These are phyloP conservation scores for Hystrix brachyura DNA, from an alignment of 2,113 vertebrate species.

Conservation along the genomic window DNA sequence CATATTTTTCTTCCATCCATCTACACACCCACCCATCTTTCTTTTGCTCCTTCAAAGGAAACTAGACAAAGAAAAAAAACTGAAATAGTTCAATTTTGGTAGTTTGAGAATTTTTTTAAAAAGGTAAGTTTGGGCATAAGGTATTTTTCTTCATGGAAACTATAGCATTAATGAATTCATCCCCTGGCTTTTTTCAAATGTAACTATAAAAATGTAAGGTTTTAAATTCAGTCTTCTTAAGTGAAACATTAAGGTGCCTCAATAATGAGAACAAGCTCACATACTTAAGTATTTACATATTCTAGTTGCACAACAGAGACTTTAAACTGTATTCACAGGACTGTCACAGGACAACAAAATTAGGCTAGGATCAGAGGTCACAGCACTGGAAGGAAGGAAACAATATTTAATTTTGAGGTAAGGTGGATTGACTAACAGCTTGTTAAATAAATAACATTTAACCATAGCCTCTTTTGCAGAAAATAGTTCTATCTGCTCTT, in stretches of 20 bases:
- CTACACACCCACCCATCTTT: neutral
- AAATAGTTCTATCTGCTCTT: conserved; percentile 40
- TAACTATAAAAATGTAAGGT: conserved; percentile 11
- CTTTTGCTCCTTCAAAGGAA: conserved; percentile 7
- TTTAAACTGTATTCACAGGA: neutral
- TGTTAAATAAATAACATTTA: conserved; percentile 43
- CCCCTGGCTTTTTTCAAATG: conserved; percentile 46
- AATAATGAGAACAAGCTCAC: neutral
- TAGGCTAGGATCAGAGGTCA: neutral
- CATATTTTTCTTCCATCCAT: neutral
- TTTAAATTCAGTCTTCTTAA: conserved; percentile 41
- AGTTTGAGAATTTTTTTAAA: conserved; percentile 7
- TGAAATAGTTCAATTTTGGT: neutral
- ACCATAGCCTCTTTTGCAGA: neutral
- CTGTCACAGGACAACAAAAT: neutral
- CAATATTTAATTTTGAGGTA: conserved; percentile 20
- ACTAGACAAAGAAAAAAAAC: conserved; percentile 29
- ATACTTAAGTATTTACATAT: neutral
- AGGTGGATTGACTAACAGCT: neutral
- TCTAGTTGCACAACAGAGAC: neutral
- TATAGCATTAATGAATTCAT: neutral
- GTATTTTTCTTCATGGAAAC: neutral
- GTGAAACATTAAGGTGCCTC: conserved; percentile 11
- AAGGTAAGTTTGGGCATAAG: neutral
- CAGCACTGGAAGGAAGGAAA: neutral